Conservation (phyloP, 92 coral and sea anemone species). For the Heliopora coerulea region DNA sequence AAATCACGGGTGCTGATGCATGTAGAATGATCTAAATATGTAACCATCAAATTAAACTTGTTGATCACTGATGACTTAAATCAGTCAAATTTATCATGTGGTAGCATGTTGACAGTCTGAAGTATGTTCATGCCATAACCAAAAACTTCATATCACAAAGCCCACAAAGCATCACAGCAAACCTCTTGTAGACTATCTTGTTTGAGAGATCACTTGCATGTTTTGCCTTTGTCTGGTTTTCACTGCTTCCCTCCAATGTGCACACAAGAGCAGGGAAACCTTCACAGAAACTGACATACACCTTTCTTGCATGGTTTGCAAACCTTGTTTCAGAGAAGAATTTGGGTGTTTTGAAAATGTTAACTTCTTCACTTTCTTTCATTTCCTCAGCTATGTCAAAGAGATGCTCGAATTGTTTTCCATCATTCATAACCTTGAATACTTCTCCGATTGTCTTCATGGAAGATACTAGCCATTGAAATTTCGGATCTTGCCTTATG, state of each 20-base stretch:
- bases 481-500: no score
- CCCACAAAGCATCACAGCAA: constrained; percentile 16
- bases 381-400: constrained; percentile 9
- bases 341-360: no score
- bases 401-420: constrained; percentile 16
- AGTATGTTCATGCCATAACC: constrained; percentile 12
- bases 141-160: constrained; percentile 28
- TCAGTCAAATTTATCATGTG: constrained; percentile 18
- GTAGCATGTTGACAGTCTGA: constrained; percentile 18
- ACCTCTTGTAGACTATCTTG: constrained; percentile 16
- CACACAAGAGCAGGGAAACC: background rate
- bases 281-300: constrained; percentile 1
- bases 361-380: background rate
- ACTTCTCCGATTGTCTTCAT: background rate
- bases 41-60: background rate
- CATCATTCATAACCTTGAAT: constrained; percentile 6
- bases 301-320: constrained; percentile 3
- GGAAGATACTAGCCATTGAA: no score
- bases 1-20: constrained; percentile 2
- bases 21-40: constrained; percentile 2
- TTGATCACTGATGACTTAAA: constrained; percentile 3
- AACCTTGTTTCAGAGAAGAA: no score
- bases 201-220: constrained; percentile 15
- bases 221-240: constrained; percentile 4
- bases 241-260: constrained; percentile 7